Percentiles rank a stretch among this genome's conserved stretches.
Evolutionary conservation across 1,140 invertebrate species (phyloP).

Genomic region (Pectinophora gossypiella): DNA sequence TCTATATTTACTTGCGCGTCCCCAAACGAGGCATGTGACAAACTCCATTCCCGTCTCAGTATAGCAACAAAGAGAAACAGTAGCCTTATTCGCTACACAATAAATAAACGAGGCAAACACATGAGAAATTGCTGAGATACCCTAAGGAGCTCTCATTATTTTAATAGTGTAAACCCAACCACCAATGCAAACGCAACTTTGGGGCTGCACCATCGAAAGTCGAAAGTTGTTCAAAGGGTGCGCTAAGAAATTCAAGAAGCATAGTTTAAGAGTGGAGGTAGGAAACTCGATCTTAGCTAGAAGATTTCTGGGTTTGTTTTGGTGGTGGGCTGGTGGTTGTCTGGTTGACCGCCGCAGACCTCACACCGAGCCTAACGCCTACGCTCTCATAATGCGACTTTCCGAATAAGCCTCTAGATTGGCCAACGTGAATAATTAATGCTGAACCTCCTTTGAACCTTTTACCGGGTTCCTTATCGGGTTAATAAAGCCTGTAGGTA

Average conservation of each 20-base stretch:
- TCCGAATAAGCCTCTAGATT: slow-evolving; percentile 28
- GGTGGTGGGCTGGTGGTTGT: slow-evolving; percentile 33
- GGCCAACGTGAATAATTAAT: slow-evolving; percentile 41
- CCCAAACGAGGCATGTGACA: slow-evolving; percentile 17
- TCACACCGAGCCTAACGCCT: slow-evolving; percentile 48
- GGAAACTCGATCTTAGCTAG: slow-evolving; percentile 22
- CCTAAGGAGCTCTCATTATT: slow-evolving; percentile 63
- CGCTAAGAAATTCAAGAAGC: slow-evolving; percentile 28
- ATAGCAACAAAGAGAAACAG: slow-evolving; percentile 41
- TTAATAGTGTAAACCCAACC: slow-evolving; percentile 51
- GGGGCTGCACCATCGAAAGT: slow-evolving; percentile 12
- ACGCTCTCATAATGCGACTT: slow-evolving; percentile 22
- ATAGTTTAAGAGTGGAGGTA: slow-evolving; percentile 13
- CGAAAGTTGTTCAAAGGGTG: slow-evolving; percentile 12
- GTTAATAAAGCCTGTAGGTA: neutral
- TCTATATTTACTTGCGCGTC: neutral
- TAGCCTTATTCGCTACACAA: slow-evolving; percentile 55
- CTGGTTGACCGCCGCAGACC: slow-evolving; percentile 36
- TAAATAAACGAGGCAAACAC: slow-evolving; percentile 59
- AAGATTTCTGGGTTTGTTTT: slow-evolving; percentile 19
- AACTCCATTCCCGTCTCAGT: slow-evolving; percentile 20
- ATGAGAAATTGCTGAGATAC: slow-evolving; percentile 64
- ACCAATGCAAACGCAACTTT: slow-evolving; percentile 28
- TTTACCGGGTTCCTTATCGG: neutral
- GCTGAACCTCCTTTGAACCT: slow-evolving; percentile 9